phyloP scores from a whole-genome alignment of 2,113 vertebrate species.

The Crotalus viridis region DNA sequence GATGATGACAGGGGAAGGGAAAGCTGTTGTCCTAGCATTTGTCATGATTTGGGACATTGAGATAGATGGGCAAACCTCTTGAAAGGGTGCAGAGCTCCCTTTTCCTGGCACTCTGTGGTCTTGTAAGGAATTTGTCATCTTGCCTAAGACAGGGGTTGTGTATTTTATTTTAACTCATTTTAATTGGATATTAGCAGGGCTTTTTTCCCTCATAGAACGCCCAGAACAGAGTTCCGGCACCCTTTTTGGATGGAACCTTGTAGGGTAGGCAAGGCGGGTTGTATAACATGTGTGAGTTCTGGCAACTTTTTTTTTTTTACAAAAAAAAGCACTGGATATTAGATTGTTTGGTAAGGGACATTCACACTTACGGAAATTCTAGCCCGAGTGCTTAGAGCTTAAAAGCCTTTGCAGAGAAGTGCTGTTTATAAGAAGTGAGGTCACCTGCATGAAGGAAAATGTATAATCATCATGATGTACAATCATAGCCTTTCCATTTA shows the following conservation, averaged over 20 bases:
- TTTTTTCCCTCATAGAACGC: too few species aligned
- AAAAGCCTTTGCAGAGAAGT: background rate
- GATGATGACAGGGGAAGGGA: constrained; percentile 62
- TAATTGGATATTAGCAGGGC: constrained; percentile 24
- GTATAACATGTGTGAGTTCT: too few species aligned
- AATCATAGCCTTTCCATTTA: background rate
- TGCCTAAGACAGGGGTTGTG: constrained; percentile 33
- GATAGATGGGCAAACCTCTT: constrained; percentile 51
- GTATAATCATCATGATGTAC: background rate
- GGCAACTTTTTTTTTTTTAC: too few species aligned
- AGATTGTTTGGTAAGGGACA: background rate
- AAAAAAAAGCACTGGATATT: constrained; percentile 3
- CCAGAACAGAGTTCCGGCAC: too few species aligned
- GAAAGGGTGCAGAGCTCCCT: constrained; percentile 49
- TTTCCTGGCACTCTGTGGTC: constrained; percentile 10
- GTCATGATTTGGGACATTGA: constrained; percentile 61
- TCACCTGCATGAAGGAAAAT: background rate
- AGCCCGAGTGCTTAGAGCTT: background rate
- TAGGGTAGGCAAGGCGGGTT: too few species aligned
- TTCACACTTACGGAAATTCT: background rate
- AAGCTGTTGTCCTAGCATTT: constrained; percentile 67
- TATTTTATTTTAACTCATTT: constrained; percentile 29
- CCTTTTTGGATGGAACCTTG: too few species aligned
- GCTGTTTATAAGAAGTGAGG: background rate
- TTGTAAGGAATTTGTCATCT: constrained; percentile 30